Evolutionary conservation across 2,113 vertebrate genomes (phyloP), one percentile per base, ranked within the genome.

Genomic region (Gracilinanus agilis): DNA sequence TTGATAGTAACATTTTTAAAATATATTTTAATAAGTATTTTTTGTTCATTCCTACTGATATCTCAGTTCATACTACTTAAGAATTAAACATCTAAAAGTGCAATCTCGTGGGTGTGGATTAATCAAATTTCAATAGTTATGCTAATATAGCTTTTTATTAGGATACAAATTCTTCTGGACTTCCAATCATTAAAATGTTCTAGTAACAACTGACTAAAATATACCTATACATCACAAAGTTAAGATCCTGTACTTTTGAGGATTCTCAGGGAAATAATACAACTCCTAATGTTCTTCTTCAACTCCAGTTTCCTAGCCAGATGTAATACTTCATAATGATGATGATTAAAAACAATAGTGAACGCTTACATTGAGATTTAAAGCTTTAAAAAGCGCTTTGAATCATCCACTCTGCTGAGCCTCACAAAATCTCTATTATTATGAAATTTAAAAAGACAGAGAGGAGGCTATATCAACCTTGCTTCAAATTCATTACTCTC

Each of bases 51-150:
- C 91, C 67, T 61, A 44, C 44, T 96, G 54, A 0, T 58, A 58
- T 92, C 91, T 97, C 88, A 95, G 55, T 58, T 91, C 54, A 94
- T 56, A 90, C 56, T 94, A n/a, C 96, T 93, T 89, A 91, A 95
- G 91, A 55, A 93, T 53, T 67, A 53, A 94, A 97, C 92, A 97
- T 88, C 95, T 53, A 90, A 55, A 53, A 2, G 2, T 75, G 0
- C 55, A 88, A 92, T 3, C 53, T 91, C 92, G 90, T 56, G 44
- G 55, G 13, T 9, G 53, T 27, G 90, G 27, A 90, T 27, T 25
- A 90, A 97, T 96, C 75, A 75, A 44, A 29, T 90, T 92, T 91
- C 25, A 27, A 44, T 27, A 61, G 13, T 89, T 92, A 54, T 61
- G n/a, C 94, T 93, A 90, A 90, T 19, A 16, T 0, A 29, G 11